These are phyloP conservation scores for Babyrousa celebensis DNA, from an alignment of 2,797 vertebrate species.

Conservation along the genomic window DNA sequence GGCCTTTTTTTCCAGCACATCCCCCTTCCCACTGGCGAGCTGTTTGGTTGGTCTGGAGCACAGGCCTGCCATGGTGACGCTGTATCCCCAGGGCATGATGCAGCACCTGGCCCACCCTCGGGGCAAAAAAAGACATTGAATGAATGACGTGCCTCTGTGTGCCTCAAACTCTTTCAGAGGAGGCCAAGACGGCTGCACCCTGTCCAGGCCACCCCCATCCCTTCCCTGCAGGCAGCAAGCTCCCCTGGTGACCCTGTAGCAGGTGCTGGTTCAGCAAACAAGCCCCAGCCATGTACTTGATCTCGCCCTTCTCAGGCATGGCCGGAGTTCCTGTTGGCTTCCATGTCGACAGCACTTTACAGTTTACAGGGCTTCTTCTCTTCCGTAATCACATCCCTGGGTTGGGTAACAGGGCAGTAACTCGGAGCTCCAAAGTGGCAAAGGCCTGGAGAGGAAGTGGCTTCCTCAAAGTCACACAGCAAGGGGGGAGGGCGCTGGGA, in stretches of 20 bases:
- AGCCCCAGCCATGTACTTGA: accelerated
- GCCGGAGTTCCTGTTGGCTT: not conserved
- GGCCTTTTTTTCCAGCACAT: not conserved
- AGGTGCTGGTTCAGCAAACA: not conserved
- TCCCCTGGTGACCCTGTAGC: not conserved
- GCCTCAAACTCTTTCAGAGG: not conserved
- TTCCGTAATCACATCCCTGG: not conserved
- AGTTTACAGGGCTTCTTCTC: not conserved
- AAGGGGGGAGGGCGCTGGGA: not conserved
- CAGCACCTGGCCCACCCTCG: not conserved
- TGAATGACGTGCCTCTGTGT: not conserved
- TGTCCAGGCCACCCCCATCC: not conserved
- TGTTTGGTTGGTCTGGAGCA: not conserved
- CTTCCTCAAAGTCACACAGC: slow-evolving; percentile 35
- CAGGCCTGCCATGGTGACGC: not conserved
- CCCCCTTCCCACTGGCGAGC: not conserved
- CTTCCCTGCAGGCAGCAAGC: not conserved
- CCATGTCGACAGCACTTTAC: not conserved
- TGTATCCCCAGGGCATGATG: not conserved
- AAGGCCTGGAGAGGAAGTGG: not conserved
- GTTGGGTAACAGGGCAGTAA: not conserved
- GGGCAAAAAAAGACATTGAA: not conserved
- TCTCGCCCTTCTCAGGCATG: not conserved
- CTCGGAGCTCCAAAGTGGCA: too few species aligned
- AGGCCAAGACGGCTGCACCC: not conserved